Percentiles rank a stretch among this genome's conserved stretches.
Evolutionary conservation across 2,797 vertebrate genomes (phyloP).

Genomic region (Peromyscus melanophrys): DNA sequence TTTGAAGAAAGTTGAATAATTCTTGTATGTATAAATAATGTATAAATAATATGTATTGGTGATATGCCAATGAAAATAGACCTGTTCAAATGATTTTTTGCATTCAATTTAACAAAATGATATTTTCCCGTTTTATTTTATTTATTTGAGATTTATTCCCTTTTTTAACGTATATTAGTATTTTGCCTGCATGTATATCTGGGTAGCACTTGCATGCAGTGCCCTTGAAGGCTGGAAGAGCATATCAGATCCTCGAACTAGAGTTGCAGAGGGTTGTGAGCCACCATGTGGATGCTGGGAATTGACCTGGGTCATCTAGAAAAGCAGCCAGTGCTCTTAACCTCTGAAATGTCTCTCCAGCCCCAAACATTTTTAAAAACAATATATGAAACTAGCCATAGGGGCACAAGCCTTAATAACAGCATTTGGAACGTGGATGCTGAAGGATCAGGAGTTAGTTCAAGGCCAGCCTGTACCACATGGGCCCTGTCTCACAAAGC

Average conservation of each 20-base stretch:
- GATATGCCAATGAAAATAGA: conserved; percentile 72
- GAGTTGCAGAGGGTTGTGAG: too few species aligned
- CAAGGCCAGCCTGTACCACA: neutral
- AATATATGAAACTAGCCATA: neutral
- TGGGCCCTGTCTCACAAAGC: neutral
- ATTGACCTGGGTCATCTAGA: neutral
- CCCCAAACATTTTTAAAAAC: neutral
- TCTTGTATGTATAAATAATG: conserved; percentile 65
- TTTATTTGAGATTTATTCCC: neutral
- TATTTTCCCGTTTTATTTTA: neutral
- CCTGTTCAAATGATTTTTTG: conserved; percentile 71
- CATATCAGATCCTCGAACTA: too few species aligned
- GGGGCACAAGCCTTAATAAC: neutral
- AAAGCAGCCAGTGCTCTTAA: neutral
- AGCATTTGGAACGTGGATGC: neutral
- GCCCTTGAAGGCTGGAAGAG: too few species aligned
- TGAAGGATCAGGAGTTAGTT: neutral
- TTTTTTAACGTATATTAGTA: too few species aligned
- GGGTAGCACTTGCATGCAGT: too few species aligned
- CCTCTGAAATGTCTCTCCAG: neutral
- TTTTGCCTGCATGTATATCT: too few species aligned
- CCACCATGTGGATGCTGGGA: too few species aligned
- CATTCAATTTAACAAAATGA: conserved; percentile 57
- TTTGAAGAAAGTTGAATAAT: conserved; percentile 81
- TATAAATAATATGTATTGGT: conserved; percentile 78